Percentiles rank a stretch among this genome's conserved stretches.
Evolutionary conservation across 2,888 invertebrate genomes (phyloP).

Genomic region (Papilio gigon): DNA sequence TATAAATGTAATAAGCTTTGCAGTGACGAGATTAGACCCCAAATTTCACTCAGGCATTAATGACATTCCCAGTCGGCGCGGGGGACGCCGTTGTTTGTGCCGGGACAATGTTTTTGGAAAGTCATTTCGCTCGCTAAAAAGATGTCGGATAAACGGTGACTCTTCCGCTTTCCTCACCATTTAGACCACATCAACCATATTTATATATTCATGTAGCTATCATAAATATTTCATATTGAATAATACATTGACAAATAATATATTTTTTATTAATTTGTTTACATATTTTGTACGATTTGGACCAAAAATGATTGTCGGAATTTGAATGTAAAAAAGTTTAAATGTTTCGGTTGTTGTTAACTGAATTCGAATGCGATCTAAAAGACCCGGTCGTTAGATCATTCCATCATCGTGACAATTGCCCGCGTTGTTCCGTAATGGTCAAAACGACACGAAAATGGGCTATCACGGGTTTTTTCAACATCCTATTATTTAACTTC

Average conservation of each 20-base stretch:
- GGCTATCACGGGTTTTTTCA: conserved; percentile 7
- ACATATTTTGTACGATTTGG: background rate
- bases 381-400: background rate
- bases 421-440: background rate
- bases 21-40: conserved; percentile 81
- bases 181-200: background rate
- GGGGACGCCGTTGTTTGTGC: conserved; percentile 68
- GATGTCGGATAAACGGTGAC: conserved; percentile 52
- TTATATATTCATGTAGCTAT: background rate
- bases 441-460: background rate
- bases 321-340: no score
- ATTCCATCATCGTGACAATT: conserved; percentile 9
- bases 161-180: conserved; percentile 14
- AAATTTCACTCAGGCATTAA: conserved; percentile 82
- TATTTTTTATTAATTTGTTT: no score
- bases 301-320: background rate
- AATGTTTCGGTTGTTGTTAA: background rate
- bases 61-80: conserved; percentile 80
- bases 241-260: no score
- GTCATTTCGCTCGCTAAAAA: conserved; percentile 75
- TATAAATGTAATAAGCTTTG: conserved; percentile 83
- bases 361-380: background rate
- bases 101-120: conserved; percentile 79
- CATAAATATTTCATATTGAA: background rate
- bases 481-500: conserved; percentile 6